Evolutionary conservation across 2,888 invertebrate species (phyloP), one percentile per base, ranked within the genome.

Genomic region (Erebia aethiops): DNA sequence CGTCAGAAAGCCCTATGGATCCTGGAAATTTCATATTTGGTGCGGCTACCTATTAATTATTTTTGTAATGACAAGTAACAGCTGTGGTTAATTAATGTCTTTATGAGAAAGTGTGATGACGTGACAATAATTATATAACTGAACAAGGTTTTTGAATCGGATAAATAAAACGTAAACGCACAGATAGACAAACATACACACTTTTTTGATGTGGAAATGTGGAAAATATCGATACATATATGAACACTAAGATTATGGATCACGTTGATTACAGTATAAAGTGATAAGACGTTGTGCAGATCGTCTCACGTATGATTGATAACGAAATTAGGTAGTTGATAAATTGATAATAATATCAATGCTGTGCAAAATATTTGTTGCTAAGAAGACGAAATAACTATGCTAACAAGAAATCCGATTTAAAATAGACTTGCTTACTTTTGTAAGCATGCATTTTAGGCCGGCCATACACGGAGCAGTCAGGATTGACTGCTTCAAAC

Each of bases 21-120:
- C 77, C 77, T 13, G 77, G 78, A 0, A 79, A 79, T 65, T 78
- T 73, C 58, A 76, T 79, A 46, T 78, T 79, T 64, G 78, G 78
- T 14, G 71, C 75, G 8, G 75, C 75, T 8, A 76, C 75, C 5
- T 76, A 70, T 63, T 76, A 5, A 69, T 46, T 2, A 63, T 35
- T n/a, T n/a, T n/a, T 35, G 35, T 10, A 54, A 10, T 54, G 8
- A 54, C 3, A 52, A n/a, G 10, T n/a, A 14, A 49, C 43, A 43
- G 1, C 4, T 43, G 11, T 46, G 43, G 43, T 46, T 10, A 10
- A 9, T 43, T 1, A 43, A 43, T 43, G 8, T 43, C 7, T 43
- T 9, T 10, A 1, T 11, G 43, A 11, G 43, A 46, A 46, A 46
- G 43, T 46, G 11, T 54, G 9, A 11, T 54, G 9, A 10, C 18